These are phyloP conservation scores for Ficedula albicollis DNA, from an alignment of 2,797 vertebrate species.

Conservation along the genomic window DNA sequence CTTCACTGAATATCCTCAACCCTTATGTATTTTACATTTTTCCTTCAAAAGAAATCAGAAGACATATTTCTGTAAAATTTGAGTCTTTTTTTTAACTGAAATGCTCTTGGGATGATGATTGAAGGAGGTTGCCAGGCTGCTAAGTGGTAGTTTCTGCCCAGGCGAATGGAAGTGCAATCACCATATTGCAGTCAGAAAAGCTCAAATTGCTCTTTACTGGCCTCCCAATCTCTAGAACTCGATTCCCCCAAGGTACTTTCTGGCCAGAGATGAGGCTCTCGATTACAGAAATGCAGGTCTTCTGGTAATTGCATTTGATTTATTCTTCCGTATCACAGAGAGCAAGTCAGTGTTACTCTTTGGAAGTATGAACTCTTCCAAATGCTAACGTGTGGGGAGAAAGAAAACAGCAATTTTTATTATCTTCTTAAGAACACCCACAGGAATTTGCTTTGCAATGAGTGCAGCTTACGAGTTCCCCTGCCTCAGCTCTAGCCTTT, in stretches of 20 bases:
- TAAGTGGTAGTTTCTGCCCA: neutral
- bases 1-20: neutral
- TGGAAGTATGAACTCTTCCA: neutral
- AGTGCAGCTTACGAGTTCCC: neutral
- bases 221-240: neutral
- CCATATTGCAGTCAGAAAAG: neutral
- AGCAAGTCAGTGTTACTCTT: neutral
- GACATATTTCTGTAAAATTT: neutral
- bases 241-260: neutral
- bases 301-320: neutral
- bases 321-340: accelerated
- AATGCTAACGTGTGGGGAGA: neutral
- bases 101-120: neutral
- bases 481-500: neutral
- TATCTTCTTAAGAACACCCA: neutral
- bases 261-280: neutral
- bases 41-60: neutral
- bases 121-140: neutral
- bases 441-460: neutral
- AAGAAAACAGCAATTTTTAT: slow-evolving; percentile 9
- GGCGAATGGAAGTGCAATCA: neutral
- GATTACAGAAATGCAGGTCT: slow-evolving; percentile 9
- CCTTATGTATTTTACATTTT: neutral
- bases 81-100: neutral
- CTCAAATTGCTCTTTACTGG: neutral